Evolutionary conservation across 2,797 vertebrate species (phyloP), one percentile per base, ranked within the genome.

Genomic region (Ctenopoma multispine): DNA sequence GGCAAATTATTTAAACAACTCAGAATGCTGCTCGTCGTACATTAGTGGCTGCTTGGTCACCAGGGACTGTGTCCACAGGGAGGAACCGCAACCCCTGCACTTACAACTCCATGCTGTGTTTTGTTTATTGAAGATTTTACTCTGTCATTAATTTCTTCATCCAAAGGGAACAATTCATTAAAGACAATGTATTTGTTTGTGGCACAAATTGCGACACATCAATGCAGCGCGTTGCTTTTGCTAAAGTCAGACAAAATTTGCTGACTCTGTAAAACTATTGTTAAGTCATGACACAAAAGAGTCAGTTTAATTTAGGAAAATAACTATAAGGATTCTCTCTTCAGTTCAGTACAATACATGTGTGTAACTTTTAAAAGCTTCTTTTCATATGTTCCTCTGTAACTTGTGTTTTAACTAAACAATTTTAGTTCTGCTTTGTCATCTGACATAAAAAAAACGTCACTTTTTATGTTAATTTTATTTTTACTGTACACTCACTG

Each of bases 1-100:
- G 7, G 12, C 62, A 57, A 59, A 56, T 38, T 44, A 69, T 74
- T 70, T 77, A 85, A 77, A 79, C 73, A 46, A 49, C n/a, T 36
- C 61, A 29, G 12, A 63, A 53, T 21, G 51, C 63, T 7, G 62
- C 7, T 40, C 70, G 27, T 72, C 31, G 44, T n/a, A 66, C 38
- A 48, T 5, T 3, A 38, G 48, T 5, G 51, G 60, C 44, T 56
- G 46, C 58, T 14, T 20, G 8, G 24, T 61, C 54, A 14, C 53
- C n/a, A n/a, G n/a, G n/a, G n/a, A n/a, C n/a, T n/a, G n/a, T 59
- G 53, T 75, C 36, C 43, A 40, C 1, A 46, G 12, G 63, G 43
- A 61, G 27, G 10, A 58, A 59, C 43, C n/a, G n/a, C n/a, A n/a
- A n/a, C n/a, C n/a, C 21, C 10, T n/a, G 29, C 17, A 60, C 20